Evolutionary conservation across 2,113 vertebrate species (phyloP).

Genomic region (Eulemur macaco): DNA sequence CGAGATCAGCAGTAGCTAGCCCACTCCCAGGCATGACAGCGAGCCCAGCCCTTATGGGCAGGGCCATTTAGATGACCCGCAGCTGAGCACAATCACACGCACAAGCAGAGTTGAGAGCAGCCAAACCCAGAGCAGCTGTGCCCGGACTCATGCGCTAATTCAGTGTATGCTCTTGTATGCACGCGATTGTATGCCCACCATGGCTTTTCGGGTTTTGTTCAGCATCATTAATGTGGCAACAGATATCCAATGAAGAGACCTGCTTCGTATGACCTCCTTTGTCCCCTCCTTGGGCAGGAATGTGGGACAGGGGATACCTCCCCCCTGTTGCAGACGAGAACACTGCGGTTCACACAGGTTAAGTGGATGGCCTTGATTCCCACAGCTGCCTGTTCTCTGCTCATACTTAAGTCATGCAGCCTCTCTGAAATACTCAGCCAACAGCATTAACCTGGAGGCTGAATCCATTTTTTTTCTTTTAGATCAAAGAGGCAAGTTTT

Average conservation of each 20-base stretch:
- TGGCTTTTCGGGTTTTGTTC: background rate
- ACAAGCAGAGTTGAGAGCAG: background rate
- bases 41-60: background rate
- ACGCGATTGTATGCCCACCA: background rate
- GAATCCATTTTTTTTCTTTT: constrained; percentile 45
- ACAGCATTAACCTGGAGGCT: constrained; percentile 54
- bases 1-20: background rate
- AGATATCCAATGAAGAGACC: background rate
- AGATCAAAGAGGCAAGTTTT: constrained; percentile 64
- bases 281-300: background rate
- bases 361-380: background rate
- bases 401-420: background rate
- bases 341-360: background rate
- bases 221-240: background rate
- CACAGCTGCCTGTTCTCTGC: background rate
- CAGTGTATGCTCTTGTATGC: no score
- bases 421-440: constrained; percentile 47
- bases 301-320: background rate
- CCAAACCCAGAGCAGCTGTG: background rate
- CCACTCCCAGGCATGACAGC: background rate
- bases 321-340: background rate
- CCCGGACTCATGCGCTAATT: background rate
- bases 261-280: background rate
- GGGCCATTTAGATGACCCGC: background rate
- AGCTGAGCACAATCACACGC: background rate